Evolutionary conservation across 1,140 invertebrate species (phyloP), one percentile per base, ranked within the genome.

Genomic region (Lasioglossum albipes): DNA sequence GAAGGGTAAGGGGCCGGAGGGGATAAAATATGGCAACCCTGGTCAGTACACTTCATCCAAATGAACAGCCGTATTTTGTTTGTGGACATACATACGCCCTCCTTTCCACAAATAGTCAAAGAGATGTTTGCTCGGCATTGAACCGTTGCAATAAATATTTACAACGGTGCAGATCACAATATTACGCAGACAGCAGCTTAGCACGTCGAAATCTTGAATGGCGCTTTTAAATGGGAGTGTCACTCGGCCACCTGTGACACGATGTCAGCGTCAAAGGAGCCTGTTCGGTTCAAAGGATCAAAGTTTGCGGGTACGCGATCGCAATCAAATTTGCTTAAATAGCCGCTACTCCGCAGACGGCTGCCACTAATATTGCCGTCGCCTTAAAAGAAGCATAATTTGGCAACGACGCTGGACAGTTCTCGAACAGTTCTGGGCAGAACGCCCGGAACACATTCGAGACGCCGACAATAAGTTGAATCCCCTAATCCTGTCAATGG

Each of bases 381-480:
- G 18, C 10, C 52, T 69, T 69, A 45, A 69, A 69, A 45, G 65
- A 69, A 76, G 36, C 36, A 59, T 45, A 68, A 69, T 76, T 76
- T 76, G 75, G 65, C 75, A 69, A 31, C 49, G 49, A n/a, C 5
- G 16, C 18, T 6, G 0, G 65, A 22, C 20, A 76, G 75, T 76
- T 69, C 45, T 59, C 52, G 36, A 45, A 57, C 13, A 59, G 27
- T 41, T 5, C n/a, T 68, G 65, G 65, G 75, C 75, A 76, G 10
- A 20, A 10, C 12, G 65, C 65, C 65, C 75, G 27, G 1, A 45
- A 45, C 2, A 49, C 42, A 27, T 31, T 57, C 18, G 22, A 42
- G 36, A 59, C 9, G 49, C 27, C 49, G 36, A 59, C 65, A 68
- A 69, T 76, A 76, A 68, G 64, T 45, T 45, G 36, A n/a, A 45